Evolutionary conservation across 2,113 vertebrate genomes (phyloP).

Genomic region (Grammomys surdaster): DNA sequence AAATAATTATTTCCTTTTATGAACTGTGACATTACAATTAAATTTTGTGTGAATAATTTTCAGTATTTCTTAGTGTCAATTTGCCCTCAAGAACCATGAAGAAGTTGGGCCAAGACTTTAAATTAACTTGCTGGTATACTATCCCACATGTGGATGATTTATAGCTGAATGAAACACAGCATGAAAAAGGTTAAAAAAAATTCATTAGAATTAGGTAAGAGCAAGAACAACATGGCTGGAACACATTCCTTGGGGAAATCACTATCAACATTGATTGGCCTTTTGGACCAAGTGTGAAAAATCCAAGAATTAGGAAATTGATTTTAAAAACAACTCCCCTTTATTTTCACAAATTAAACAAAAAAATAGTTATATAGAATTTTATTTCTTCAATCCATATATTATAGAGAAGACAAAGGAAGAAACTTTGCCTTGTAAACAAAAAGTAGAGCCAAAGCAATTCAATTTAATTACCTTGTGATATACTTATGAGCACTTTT

Average conservation of each 20-base stretch:
- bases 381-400: neutral
- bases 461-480: constrained; percentile 65
- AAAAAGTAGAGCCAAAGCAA: constrained; percentile 69
- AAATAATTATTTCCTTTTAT: neutral
- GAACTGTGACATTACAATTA: neutral
- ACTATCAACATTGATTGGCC: constrained; percentile 4
- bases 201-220: constrained; percentile 46
- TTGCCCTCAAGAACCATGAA: constrained; percentile 60
- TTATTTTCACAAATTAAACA: constrained; percentile 61
- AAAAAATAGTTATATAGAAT: neutral
- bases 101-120: constrained; percentile 56
- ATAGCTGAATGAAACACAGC: constrained; percentile 52
- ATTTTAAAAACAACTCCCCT: constrained; percentile 71
- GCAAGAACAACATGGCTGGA: constrained; percentile 27
- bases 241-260: constrained; percentile 51
- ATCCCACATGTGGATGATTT: constrained; percentile 50
- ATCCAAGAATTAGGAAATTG: constrained; percentile 28
- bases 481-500: constrained; percentile 66
- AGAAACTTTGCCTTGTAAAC: constrained; percentile 58
- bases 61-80: constrained; percentile 57
- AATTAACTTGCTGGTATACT: constrained; percentile 65
- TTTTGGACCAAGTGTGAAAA: constrained; percentile 54
- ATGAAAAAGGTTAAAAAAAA: constrained; percentile 5
- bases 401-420: constrained; percentile 8
- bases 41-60: constrained; percentile 55